Evolutionary conservation across 2,888 invertebrate genomes (phyloP), one percentile per base, ranked within the genome.

Genomic region (Cheilosia vulpina): DNA sequence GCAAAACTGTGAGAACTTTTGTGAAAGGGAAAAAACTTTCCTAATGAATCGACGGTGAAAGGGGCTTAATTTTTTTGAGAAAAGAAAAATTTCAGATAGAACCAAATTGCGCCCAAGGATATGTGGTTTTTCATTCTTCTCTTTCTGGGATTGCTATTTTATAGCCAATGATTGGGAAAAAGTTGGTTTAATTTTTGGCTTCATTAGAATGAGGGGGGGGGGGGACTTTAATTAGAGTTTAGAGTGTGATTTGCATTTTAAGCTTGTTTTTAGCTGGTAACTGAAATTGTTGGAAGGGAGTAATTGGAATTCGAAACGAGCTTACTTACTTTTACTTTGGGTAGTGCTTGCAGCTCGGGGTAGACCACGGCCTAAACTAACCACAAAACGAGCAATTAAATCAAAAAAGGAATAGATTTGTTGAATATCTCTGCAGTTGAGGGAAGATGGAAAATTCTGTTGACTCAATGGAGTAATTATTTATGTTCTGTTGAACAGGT

Each of bases 1-100:
- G 21, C 47, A 24, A 27, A 55, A 41, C 3, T n/a, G 31, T 9
- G 13, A 55, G 15, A 27, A 55, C 24, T 55, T 27, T 5, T 13
- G 45, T 27, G 45, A 17, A 5, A 31, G 31, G 31, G 3, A 43
- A 52, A 68, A 69, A 69, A 77, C 34, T 77, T 77, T 68, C 53
- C 53, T 77, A 77, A 77, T 69, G 77, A 77, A 38, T 69, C 68
- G 55, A 60, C 38, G 71, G 4, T 53, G 24, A 55, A n/a, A 27
- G n/a, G 19, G 75, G 57, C 58, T 45, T 43, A 58, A 58, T 58
- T 58, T 58, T 58, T 58, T 47, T 2, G 1, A 11, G 24, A 66
- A 15, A 31, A 47, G 24, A 41, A n/a, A 24, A 17, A 52, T 24
- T 21, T 13, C 13, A 38, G n/a, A 24, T 2, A n/a, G 2, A 24